Conservation (phyloP, 2,113 vertebrate genomes). For the Sphaerodactylus townsendi region DNA sequence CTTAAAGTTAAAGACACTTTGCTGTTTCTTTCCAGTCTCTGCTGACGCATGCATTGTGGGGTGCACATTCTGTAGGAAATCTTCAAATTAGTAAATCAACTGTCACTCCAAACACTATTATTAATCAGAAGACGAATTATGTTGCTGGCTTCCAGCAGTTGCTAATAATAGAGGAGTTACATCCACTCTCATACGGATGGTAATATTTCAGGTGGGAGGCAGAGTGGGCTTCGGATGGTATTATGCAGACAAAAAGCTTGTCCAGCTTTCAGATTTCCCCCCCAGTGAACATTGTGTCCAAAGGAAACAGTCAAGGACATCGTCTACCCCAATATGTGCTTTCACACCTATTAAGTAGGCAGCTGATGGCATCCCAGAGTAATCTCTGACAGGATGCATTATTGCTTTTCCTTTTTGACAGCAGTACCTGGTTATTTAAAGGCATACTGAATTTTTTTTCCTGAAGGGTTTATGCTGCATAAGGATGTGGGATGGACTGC, state of each 20-base stretch:
- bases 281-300: not conserved
- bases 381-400: not conserved
- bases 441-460: not conserved
- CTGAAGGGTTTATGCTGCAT: not conserved
- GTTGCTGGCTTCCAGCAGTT: slow-evolving; percentile 26
- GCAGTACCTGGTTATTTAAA: not conserved
- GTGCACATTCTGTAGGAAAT: slow-evolving; percentile 25
- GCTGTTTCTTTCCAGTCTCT: slow-evolving; percentile 28
- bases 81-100: slow-evolving; percentile 43
- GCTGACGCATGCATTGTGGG: slow-evolving; percentile 29
- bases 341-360: not conserved
- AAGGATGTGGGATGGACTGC: not conserved
- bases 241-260: not conserved
- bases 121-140: slow-evolving; percentile 41
- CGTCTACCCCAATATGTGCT: not conserved
- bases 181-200: fast-evolving
- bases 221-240: not conserved
- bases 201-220: slow-evolving; percentile 24
- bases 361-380: slow-evolving; percentile 1
- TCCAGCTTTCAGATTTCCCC: not conserved
- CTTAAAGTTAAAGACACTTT: slow-evolving; percentile 39
- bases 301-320: not conserved
- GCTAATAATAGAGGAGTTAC: slow-evolving; percentile 24
- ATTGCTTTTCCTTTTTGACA: not conserved
- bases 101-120: slow-evolving; percentile 28